phyloP scores from a whole-genome alignment of 1,140 invertebrate species.

The Meloidogyne hapla region DNA sequence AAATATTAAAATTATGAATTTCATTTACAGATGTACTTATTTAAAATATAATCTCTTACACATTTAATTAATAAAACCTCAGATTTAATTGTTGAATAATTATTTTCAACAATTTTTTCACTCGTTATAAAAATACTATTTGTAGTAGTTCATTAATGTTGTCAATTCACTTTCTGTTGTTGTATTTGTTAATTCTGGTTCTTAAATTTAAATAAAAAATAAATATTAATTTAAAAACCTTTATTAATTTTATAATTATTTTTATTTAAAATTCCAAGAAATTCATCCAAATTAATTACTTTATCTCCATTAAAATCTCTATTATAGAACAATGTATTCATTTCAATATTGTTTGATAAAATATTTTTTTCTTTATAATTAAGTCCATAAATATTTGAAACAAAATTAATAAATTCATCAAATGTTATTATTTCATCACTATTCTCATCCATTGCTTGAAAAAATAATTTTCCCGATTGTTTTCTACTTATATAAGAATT shows the following conservation, averaged over 20 bases:
- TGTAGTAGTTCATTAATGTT: neutral
- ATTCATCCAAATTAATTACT: neutral
- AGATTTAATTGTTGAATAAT: neutral
- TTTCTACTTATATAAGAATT: neutral
- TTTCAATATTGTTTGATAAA: conserved; percentile 1
- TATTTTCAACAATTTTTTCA: neutral
- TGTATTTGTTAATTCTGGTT: neutral
- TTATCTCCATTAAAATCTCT: neutral
- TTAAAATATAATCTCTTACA: neutral
- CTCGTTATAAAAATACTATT: neutral
- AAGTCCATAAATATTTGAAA: neutral
- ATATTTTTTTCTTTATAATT: neutral
- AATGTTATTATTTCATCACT: neutral
- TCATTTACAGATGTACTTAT: neutral
- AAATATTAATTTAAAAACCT: neutral
- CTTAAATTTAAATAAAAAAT: neutral
- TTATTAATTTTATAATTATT: neutral
- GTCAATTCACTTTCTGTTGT: neutral
- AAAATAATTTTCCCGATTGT: neutral
- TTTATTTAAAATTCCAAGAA: neutral
- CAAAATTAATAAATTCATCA: neutral
- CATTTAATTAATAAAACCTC: neutral
- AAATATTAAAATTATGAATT: too few species aligned
- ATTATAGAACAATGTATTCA: neutral
- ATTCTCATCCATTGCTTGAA: neutral